These are phyloP conservation scores for Seriola aureovittata DNA, from an alignment of 2,113 vertebrate genomes.

Conservation along the genomic window DNA sequence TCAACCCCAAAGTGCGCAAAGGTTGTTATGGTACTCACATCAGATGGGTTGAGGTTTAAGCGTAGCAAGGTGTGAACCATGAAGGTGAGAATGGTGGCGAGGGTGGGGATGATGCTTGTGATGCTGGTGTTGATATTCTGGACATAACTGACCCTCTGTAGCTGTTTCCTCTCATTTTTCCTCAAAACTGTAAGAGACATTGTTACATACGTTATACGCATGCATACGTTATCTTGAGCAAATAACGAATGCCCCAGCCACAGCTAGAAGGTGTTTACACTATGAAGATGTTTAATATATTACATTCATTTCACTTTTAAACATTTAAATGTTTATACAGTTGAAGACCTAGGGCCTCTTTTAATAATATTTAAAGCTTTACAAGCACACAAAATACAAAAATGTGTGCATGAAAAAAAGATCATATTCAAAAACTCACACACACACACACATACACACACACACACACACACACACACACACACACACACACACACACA, in stretches of 20 bases:
- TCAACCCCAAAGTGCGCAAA: background rate
- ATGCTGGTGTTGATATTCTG: conserved; percentile 81
- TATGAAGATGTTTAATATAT: too few relatives aligned
- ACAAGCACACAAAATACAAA: too few relatives aligned
- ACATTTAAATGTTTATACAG: too few relatives aligned
- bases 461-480: too few relatives aligned
- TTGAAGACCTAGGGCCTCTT: background rate
- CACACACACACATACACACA: too few relatives aligned
- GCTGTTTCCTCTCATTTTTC: conserved; percentile 78
- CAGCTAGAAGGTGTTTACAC: too few relatives aligned
- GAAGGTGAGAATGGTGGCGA: conserved; percentile 85
- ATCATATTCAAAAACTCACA: too few relatives aligned
- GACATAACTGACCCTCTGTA: conserved; percentile 81
- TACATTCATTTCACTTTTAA: background rate
- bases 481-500: too few relatives aligned
- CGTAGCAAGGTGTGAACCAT: conserved; percentile 82
- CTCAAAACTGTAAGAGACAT: conserved; percentile 77
- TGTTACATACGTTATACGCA: background rate
- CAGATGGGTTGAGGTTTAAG: conserved; percentile 72
- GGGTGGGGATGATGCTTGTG: conserved; percentile 74
- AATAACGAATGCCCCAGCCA: too few relatives aligned
- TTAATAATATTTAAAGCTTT: background rate
- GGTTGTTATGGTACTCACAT: conserved; percentile 76
- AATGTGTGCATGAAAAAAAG: too few relatives aligned
- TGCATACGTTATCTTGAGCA: background rate